Percentiles rank a stretch among this genome's conserved stretches.
phyloP scores from a whole-genome alignment of 2,113 vertebrate genomes.

The Desmodus rotundus region DNA sequence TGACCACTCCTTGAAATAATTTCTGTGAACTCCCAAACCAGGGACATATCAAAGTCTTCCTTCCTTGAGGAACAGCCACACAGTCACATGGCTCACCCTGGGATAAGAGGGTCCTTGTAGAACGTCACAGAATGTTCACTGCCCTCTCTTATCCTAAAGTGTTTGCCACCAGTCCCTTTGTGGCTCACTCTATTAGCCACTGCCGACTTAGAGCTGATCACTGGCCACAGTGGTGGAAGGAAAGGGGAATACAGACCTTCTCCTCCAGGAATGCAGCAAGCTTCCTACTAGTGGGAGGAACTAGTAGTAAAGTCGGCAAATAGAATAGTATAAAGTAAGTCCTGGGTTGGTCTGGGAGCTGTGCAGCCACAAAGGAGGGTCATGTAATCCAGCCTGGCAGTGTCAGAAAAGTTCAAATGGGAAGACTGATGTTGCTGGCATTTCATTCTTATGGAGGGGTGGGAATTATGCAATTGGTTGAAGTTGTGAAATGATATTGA shows the following conservation, averaged over 20 bases:
- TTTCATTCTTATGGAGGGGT: constrained; percentile 7
- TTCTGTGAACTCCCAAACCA: constrained; percentile 1
- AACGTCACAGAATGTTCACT: background rate
- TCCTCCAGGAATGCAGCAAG: background rate
- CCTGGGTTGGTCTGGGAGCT: background rate
- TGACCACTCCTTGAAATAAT: background rate
- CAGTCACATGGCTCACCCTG: background rate
- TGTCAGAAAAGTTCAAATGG: background rate
- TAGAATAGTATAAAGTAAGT: background rate
- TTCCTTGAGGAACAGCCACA: background rate
- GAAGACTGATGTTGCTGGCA: background rate
- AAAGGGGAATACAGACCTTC: background rate
- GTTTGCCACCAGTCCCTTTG: background rate
- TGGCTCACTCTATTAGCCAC: background rate
- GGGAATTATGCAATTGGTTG: background rate
- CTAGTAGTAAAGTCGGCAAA: background rate
- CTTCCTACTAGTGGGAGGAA: background rate
- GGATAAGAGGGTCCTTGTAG: background rate
- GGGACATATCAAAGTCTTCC: background rate
- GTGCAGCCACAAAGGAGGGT: background rate
- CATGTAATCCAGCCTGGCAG: background rate
- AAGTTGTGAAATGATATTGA: background rate
- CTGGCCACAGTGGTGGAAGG: background rate
- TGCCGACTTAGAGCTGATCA: background rate
- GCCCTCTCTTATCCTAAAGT: background rate